Evolutionary conservation across 2,113 vertebrate genomes (phyloP).

Genomic region (Myotis davidii): DNA sequence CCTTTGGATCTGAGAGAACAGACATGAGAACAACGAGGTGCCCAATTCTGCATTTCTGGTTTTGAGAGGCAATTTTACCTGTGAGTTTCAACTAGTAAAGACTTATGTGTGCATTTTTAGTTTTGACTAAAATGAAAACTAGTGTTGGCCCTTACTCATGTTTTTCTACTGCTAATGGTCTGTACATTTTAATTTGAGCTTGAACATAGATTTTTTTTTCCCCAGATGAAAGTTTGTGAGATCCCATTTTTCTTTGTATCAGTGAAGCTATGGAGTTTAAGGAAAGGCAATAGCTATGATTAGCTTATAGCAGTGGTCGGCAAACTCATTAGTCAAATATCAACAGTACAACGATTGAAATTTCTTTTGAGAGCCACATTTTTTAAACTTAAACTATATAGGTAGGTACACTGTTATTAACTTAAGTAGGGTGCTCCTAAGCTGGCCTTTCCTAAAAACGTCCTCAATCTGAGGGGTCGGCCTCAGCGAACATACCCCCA

Average conservation of each 20-base stretch:
- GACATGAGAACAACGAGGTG: background rate
- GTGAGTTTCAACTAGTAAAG: conserved; percentile 10
- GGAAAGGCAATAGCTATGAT: background rate
- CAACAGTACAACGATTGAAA: too few species aligned
- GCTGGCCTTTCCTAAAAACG: too few species aligned
- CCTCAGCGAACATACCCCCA: too few species aligned
- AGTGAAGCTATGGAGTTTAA: background rate
- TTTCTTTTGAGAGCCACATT: too few species aligned
- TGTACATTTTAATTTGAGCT: background rate
- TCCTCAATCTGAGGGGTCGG: too few species aligned
- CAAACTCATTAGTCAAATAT: too few species aligned
- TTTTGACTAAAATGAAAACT: conserved; percentile 16
- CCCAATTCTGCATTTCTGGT: background rate
- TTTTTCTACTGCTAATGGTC: background rate
- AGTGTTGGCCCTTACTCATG: background rate
- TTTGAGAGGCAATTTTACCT: background rate
- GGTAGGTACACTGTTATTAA: too few species aligned
- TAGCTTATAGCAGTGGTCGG: background rate
- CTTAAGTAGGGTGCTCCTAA: too few species aligned
- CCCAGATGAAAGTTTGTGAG: background rate
- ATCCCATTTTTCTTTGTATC: background rate
- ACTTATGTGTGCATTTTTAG: background rate
- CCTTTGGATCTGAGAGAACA: background rate
- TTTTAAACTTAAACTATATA: too few species aligned
- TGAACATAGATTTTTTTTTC: background rate